A percentile compares a stretch with the other conserved stretches of the same genome.
These are phyloP conservation scores for Varecia variegata DNA, from an alignment of 2,797 vertebrate species.

Conservation along the genomic window DNA sequence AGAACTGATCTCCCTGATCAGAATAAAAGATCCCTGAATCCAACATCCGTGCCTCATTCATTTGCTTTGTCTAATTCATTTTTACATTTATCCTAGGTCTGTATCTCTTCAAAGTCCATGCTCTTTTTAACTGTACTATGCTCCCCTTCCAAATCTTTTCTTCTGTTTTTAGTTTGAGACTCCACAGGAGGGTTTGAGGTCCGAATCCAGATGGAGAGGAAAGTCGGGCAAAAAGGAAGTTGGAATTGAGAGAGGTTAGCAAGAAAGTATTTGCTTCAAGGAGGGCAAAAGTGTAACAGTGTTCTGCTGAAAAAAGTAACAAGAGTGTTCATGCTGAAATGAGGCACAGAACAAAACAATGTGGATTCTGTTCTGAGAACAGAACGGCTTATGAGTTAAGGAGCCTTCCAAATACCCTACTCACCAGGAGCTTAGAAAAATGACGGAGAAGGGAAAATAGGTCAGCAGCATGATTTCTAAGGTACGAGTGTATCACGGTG, in stretches of 20 bases:
- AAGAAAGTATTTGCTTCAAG: neutral
- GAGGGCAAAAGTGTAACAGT: neutral
- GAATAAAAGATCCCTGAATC: neutral
- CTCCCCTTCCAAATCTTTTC: neutral
- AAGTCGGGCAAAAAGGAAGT: neutral
- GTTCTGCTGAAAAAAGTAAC: too few species aligned
- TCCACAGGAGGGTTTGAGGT: neutral
- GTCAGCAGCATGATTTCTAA: constrained; percentile 33
- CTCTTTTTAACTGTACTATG: neutral
- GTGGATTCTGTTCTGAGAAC: neutral
- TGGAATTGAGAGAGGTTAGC: neutral
- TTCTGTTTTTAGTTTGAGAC: neutral
- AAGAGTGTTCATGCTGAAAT: neutral
- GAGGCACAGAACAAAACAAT: neutral
- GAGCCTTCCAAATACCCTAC: neutral
- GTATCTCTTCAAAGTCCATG: neutral
- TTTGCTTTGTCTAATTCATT: neutral
- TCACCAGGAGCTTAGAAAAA: neutral
- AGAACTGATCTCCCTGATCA: neutral
- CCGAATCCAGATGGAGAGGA: neutral
- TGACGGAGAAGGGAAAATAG: neutral
- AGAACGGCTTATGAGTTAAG: neutral
- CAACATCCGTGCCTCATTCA: neutral
- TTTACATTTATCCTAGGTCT: neutral
- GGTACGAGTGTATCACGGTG: neutral